These are phyloP conservation scores for Andrena praecox DNA, from an alignment of 2,888 invertebrate genomes.

Conservation along the genomic window DNA sequence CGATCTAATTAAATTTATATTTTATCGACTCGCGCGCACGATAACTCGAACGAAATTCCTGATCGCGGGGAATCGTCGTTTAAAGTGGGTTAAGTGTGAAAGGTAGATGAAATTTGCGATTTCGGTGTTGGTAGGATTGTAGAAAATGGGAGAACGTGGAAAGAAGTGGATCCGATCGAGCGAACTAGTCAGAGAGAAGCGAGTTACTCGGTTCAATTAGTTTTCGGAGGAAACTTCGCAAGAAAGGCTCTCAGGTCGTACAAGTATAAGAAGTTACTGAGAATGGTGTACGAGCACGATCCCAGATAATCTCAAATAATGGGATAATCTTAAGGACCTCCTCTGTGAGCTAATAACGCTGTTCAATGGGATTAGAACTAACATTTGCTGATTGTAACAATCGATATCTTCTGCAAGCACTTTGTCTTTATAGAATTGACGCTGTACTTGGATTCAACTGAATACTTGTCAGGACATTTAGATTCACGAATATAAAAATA, in stretches of 20 bases:
- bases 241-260: background rate
- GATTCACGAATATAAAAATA: no score
- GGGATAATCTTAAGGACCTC: constrained; percentile 4
- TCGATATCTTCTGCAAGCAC: background rate
- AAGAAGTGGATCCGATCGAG: background rate
- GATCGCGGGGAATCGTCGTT: no score
- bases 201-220: constrained; percentile 5
- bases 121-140: background rate
- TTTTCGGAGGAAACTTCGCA: no score
- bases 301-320: constrained; percentile 8
- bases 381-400: background rate
- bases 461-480: background rate
- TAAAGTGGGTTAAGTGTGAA: background rate
- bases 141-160: background rate
- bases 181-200: background rate
- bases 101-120: background rate
- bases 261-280: background rate
- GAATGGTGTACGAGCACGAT: background rate
- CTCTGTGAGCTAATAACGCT: background rate
- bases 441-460: background rate
- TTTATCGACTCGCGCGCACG: no score
- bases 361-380: background rate
- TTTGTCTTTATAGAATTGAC: background rate
- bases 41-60: no score
- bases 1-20: no score